phyloP scores from a whole-genome alignment of 2,797 vertebrate species.

The Channa striata region DNA sequence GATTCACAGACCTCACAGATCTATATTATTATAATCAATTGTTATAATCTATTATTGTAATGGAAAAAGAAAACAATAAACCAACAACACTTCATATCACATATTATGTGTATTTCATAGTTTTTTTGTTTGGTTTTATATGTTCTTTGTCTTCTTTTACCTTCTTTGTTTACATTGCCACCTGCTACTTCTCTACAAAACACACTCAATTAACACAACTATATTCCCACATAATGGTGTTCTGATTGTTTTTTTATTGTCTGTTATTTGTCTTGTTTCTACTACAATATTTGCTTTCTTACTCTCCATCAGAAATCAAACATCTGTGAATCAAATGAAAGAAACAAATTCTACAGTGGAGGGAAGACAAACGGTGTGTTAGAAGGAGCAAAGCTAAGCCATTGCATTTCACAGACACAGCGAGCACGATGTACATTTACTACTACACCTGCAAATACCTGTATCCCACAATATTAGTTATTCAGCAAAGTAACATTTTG shows the following conservation, averaged over 20 bases:
- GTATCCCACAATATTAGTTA: not conserved
- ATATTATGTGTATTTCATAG: not conserved
- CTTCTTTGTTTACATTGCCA: not conserved
- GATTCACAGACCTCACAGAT: not conserved
- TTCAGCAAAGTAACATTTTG: not conserved
- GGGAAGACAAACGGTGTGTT: slow-evolving; percentile 33
- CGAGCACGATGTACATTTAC: slow-evolving; percentile 8
- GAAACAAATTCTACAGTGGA: slow-evolving; percentile 20
- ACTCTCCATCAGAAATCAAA: not conserved
- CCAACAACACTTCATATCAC: not conserved
- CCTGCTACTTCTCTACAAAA: slow-evolving; percentile 9
- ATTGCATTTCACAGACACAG: slow-evolving; percentile 3
- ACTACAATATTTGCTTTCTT: not conserved
- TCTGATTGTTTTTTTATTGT: not conserved
- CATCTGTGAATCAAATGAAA: slow-evolving; percentile 17
- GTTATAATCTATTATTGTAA: too few species aligned
- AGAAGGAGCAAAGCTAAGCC: slow-evolving; percentile 2
- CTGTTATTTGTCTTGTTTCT: not conserved
- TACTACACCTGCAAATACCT: not conserved
- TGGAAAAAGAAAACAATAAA: not conserved
- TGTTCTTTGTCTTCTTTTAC: not conserved
- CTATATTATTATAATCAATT: not conserved
- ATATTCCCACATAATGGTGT: not conserved
- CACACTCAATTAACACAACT: not conserved
- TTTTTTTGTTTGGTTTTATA: not conserved